Conservation (phyloP, 1,140 invertebrate species). For the Scaptodrosophila lebanonensis region DNA sequence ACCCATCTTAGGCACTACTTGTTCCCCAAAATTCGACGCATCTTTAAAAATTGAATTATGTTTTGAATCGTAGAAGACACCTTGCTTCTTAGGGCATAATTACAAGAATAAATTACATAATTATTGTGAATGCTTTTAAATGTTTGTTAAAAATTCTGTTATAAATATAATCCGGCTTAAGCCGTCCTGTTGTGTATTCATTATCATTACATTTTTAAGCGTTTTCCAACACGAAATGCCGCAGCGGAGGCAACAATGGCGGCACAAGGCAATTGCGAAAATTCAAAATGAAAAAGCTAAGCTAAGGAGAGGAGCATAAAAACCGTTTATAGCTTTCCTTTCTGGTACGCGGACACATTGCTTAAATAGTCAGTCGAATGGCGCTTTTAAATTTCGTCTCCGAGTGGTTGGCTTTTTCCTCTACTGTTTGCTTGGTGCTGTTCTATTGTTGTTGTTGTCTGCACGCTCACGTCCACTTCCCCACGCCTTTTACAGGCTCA, state of each 20-base stretch:
- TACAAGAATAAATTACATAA: too few relatives aligned
- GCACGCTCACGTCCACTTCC: conserved; percentile 23
- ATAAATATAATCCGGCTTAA: too few relatives aligned
- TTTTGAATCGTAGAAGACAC: not conserved
- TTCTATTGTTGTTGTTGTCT: not conserved
- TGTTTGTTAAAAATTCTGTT: too few relatives aligned
- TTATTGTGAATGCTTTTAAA: too few relatives aligned
- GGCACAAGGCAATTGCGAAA: conserved; percentile 19
- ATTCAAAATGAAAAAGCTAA: conserved; percentile 15
- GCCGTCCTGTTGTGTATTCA: too few relatives aligned
- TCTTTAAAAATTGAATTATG: too few relatives aligned
- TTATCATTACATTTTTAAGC: too few relatives aligned
- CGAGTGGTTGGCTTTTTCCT: conserved; percentile 21
- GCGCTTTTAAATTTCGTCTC: conserved; percentile 54
- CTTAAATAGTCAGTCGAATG: conserved; percentile 53
- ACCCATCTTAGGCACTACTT: too few relatives aligned
- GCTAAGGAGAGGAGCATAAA: conserved; percentile 5
- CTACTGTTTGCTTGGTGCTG: conserved; percentile 2
- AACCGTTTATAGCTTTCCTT: conserved; percentile 60
- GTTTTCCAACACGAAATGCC: too few relatives aligned
- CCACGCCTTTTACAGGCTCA: conserved; percentile 65
- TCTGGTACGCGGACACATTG: conserved; percentile 28
- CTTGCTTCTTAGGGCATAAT: not conserved
- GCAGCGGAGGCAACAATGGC: conserved; percentile 13
- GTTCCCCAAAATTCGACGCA: too few relatives aligned